These are phyloP conservation scores for Sander vitreus DNA, from an alignment of 2,113 vertebrate species.

Conservation along the genomic window DNA sequence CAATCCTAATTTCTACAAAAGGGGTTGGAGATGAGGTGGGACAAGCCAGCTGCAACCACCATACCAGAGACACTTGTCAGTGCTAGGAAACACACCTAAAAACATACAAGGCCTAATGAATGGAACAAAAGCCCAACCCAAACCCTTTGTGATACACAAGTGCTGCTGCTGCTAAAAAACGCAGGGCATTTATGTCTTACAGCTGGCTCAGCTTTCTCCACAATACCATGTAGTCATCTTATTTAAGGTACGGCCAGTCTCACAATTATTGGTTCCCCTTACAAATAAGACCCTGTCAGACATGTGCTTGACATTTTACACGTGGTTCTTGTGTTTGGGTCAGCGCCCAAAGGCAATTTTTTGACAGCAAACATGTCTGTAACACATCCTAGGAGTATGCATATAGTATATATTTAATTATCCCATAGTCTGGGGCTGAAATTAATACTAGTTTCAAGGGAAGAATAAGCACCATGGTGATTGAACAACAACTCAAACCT, in stretches of 20 bases:
- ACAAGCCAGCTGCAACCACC: neutral
- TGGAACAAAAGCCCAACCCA: constrained; percentile 4
- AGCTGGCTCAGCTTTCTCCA: neutral
- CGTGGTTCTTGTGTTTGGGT: no score
- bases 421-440: neutral
- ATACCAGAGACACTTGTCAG: neutral
- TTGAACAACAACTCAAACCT: constrained; percentile 12
- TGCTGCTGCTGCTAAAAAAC: constrained; percentile 3
- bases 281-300: no score
- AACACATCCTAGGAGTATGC: no score
- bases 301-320: no score
- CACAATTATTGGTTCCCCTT: neutral
- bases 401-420: neutral
- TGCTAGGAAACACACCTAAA: neutral
- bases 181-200: neutral
- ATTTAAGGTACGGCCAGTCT: neutral
- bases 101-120: neutral
- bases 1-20: neutral
- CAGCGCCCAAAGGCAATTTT: no score
- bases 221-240: neutral
- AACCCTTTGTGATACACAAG: neutral
- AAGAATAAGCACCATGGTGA: neutral
- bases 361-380: no score
- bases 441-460: neutral
- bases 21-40: neutral